phyloP scores from a whole-genome alignment of 2,888 invertebrate species.

The Aporophyla lueneburgensis region DNA sequence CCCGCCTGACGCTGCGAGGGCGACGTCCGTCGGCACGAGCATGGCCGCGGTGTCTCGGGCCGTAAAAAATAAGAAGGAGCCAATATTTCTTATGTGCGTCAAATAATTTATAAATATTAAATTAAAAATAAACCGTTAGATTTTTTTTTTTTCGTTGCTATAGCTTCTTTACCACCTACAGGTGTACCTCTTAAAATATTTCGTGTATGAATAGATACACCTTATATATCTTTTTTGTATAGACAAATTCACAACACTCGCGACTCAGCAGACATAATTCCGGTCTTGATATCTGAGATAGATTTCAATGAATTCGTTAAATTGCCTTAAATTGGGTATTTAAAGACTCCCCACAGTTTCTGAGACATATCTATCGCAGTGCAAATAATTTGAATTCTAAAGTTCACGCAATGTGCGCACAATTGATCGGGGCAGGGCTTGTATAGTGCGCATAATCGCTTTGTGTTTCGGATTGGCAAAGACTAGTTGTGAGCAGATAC shows the following conservation, averaged over 20 bases:
- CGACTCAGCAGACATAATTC: background rate
- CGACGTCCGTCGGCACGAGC: too few species aligned
- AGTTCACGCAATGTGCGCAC: conserved; percentile 70
- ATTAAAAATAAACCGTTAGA: too few species aligned
- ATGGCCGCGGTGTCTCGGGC: too few species aligned
- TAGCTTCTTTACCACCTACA: too few species aligned
- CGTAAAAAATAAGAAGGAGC: too few species aligned
- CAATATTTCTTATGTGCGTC: too few species aligned
- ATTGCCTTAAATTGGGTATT: conserved; percentile 25
- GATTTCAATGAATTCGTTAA: background rate
- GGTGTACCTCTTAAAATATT: too few species aligned
- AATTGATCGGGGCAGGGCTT: conserved; percentile 72
- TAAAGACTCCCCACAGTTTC: conserved; percentile 57
- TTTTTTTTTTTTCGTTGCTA: too few species aligned
- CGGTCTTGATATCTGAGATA: conserved; percentile 1
- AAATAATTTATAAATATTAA: too few species aligned
- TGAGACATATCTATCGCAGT: conserved; percentile 50
- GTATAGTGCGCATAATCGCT: conserved; percentile 48
- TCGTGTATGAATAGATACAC: too few species aligned
- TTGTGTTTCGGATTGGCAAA: conserved; percentile 52
- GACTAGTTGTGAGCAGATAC: conserved; percentile 43
- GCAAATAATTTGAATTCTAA: conserved; percentile 51
- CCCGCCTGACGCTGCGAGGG: too few species aligned
- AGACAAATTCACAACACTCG: background rate
- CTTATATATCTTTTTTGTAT: too few species aligned